phyloP scores from a whole-genome alignment of 2,888 invertebrate genomes.

The Fragum whitleyi region DNA sequence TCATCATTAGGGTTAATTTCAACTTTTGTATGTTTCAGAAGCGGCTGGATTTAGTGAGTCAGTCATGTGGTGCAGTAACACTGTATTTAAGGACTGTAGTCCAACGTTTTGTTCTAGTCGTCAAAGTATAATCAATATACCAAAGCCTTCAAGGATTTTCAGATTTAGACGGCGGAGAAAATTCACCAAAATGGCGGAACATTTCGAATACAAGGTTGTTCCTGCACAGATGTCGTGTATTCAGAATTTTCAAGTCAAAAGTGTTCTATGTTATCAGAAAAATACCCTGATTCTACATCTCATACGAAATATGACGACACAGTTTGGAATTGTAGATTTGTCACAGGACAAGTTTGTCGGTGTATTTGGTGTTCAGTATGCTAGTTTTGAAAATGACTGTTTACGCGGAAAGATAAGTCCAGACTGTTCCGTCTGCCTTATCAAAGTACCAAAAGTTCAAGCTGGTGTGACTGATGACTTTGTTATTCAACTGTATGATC shows the following conservation, averaged over 20 bases:
- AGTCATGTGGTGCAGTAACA: constrained; percentile 81
- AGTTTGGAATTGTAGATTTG: constrained; percentile 84
- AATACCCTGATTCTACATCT: constrained; percentile 83
- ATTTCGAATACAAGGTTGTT: constrained; percentile 85
- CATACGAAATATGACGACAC: constrained; percentile 82
- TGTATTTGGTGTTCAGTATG: constrained; percentile 83
- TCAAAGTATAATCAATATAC: constrained; percentile 84
- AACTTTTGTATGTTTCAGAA: constrained; percentile 73
- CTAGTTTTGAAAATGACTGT: constrained; percentile 83
- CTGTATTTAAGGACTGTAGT: constrained; percentile 84
- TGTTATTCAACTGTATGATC: constrained; percentile 81
- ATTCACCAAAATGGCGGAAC: constrained; percentile 85
- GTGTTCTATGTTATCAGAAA: constrained; percentile 83
- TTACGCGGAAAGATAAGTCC: constrained; percentile 83
- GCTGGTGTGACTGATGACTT: constrained; percentile 71
- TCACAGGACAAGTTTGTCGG: constrained; percentile 84
- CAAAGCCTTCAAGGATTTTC: constrained; percentile 82
- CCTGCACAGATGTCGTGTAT: constrained; percentile 85
- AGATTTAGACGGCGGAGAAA: constrained; percentile 83
- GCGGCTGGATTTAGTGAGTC: constrained; percentile 83
- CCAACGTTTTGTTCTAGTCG: constrained; percentile 84
- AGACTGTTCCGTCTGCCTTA: constrained; percentile 82
- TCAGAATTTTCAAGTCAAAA: constrained; percentile 84
- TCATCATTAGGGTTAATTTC: neutral
- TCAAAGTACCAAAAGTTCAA: constrained; percentile 78